phyloP scores from a whole-genome alignment of 2,113 vertebrate species.

The Siniperca knerii region DNA sequence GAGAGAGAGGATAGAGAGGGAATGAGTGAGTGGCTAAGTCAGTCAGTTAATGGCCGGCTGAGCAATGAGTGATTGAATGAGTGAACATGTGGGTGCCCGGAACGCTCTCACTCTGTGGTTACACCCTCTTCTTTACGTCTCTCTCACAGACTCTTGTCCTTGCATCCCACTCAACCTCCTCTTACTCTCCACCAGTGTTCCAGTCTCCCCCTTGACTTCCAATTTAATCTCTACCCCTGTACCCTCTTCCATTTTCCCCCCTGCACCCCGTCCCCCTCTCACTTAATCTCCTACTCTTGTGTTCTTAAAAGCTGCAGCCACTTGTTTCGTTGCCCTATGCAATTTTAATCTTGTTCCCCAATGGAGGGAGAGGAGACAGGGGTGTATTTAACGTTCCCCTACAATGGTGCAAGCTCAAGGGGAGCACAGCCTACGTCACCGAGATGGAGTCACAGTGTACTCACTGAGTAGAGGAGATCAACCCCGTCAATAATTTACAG shows the following conservation, averaged over 20 bases:
- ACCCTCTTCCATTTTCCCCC: constrained; percentile 11
- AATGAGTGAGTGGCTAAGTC: constrained; percentile 31
- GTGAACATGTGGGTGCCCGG: not conserved
- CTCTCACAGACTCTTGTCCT: not conserved
- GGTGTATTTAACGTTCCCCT: constrained; percentile 22
- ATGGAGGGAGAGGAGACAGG: not conserved
- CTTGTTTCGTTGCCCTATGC: constrained; percentile 44
- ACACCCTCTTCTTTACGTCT: not conserved
- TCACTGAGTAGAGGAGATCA: constrained; percentile 23
- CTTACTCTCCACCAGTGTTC: not conserved
- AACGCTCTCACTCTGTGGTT: not conserved
- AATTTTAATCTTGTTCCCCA: constrained; percentile 55
- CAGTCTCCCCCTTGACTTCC: constrained; percentile 29
- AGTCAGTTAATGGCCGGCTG: constrained; percentile 31
- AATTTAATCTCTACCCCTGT: constrained; percentile 20
- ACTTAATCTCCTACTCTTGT: constrained; percentile 29
- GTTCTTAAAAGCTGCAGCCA: constrained; percentile 43
- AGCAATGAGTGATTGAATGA: constrained; percentile 32
- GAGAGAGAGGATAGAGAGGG: not conserved
- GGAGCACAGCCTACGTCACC: constrained; percentile 31
- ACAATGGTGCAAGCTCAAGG: not conserved
- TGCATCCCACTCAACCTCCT: constrained; percentile 8
- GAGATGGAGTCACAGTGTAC: constrained; percentile 38
- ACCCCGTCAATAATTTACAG: constrained; percentile 60
- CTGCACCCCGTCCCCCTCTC: constrained; percentile 5